phyloP scores from a whole-genome alignment of 2,113 vertebrate genomes.

The Aptenodytes forsteri region DNA sequence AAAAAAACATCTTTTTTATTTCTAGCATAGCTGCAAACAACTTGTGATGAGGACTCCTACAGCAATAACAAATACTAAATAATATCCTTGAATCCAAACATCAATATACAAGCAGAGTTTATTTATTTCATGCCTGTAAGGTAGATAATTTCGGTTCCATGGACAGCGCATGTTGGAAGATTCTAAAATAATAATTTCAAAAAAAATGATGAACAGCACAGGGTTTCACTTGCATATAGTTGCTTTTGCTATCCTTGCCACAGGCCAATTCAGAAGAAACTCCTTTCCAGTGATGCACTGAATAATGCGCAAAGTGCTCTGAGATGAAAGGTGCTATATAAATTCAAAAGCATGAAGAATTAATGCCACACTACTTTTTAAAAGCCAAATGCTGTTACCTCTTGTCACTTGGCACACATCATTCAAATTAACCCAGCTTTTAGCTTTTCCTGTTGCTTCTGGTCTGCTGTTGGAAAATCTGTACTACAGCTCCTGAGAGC shows the following conservation, averaged over 20 bases:
- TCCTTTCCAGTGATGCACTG: background rate
- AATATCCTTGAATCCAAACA: background rate
- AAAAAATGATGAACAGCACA: background rate
- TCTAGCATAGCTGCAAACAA: background rate
- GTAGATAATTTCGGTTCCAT: background rate
- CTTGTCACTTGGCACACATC: background rate
- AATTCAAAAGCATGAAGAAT: background rate
- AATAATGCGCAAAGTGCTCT: background rate
- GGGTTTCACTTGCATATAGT: background rate
- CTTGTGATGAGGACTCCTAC: background rate
- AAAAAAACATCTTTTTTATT: accelerated
- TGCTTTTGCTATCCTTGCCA: background rate
- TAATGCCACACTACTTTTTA: background rate
- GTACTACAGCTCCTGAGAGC: background rate
- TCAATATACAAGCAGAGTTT: background rate
- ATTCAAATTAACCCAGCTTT: background rate
- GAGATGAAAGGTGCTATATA: background rate
- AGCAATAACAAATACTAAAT: background rate
- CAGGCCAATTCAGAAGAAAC: background rate
- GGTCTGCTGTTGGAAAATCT: background rate
- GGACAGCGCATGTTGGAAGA: background rate
- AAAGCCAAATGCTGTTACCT: background rate
- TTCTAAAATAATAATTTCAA: background rate
- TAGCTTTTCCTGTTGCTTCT: background rate
- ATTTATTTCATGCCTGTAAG: background rate